Conservation (phyloP, 2,113 vertebrate genomes). For the Plestiodon gilberti region DNA sequence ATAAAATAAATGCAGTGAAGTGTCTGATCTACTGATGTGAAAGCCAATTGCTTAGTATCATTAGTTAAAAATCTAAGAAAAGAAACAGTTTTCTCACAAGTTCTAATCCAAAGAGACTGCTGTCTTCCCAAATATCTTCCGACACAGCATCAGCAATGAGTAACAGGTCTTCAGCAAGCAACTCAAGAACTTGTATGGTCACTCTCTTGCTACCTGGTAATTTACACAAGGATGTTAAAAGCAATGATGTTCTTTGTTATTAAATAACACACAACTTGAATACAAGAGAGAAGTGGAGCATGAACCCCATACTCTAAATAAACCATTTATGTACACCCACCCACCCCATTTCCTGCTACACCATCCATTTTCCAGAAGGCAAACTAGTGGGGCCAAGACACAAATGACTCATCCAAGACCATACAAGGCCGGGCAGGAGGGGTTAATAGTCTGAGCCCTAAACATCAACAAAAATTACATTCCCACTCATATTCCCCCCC, state of each 20-base stretch:
- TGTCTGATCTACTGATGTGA: constrained; percentile 25
- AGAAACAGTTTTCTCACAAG: constrained; percentile 79
- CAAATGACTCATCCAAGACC: background rate
- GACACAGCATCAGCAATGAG: constrained; percentile 86
- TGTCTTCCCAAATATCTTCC: constrained; percentile 90
- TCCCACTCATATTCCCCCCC: too few relatives aligned
- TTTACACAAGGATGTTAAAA: constrained; percentile 7
- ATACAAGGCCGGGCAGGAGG: background rate
- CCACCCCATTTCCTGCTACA: background rate
- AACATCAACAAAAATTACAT: background rate
- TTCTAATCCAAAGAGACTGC: constrained; percentile 88
- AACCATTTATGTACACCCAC: too few relatives aligned
- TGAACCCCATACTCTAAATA: too few relatives aligned
- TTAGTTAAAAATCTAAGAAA: constrained; percentile 30
- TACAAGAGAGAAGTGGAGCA: too few relatives aligned
- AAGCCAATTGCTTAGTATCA: background rate
- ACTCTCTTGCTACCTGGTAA: constrained; percentile 80
- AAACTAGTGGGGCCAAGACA: background rate
- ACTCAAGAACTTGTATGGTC: constrained; percentile 83
- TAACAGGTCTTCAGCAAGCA: constrained; percentile 81
- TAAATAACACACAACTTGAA: background rate
- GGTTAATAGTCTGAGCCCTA: background rate
- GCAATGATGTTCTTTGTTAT: background rate
- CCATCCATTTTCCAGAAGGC: background rate
- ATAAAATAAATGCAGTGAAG: constrained; percentile 21